Evolutionary conservation across 2,797 vertebrate genomes (phyloP), one percentile per base, ranked within the genome.

Genomic region (Choloepus didactylus): DNA sequence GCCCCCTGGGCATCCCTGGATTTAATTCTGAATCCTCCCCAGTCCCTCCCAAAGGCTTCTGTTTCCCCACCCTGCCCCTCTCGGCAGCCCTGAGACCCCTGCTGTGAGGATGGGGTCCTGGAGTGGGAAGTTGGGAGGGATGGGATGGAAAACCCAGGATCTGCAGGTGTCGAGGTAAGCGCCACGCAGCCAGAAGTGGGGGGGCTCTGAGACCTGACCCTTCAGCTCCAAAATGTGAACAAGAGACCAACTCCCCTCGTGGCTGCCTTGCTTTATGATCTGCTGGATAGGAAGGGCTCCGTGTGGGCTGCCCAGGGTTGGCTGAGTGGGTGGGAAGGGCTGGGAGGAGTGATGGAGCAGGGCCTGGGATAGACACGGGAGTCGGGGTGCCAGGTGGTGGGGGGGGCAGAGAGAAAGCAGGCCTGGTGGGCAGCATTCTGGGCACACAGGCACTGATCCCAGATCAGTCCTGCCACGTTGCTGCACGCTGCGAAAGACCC

Each of bases 111-210:
- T 23, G 16, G 54, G 25, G 49, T 41, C 2, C 44, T 41, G 64
- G 59, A 66, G 11, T 41, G 35, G 87, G 69, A 79, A 21, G 9
- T 56, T 25, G 18, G 6, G 29, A 3, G 35, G 19, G 46, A 46
- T 64, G 11, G 18, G 14, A 35, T 41, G 54, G 21, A n/a, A 59
- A 44, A n/a, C 70, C 18, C 5, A 0, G 6, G 7, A 18, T 64
- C 73, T 46, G 49, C 11, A 19, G 35, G 66, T 4, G 0, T 54
- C 5, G 0, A 1, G 1, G 21, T 9, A 46, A 56, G 60, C 25
- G 21, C 41, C 14, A 14, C 3, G 3, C 7, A 41, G 73, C 67
- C 12, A 46, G 18, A 82, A 72, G 6, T 31, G 0, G 5, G 51
- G 27, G 51, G 27, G 46, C 66, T 60, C 60, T 81, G 29, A 6